Evolutionary conservation across 92 coral and sea anemone species (phyloP), one percentile per base, ranked within the genome.

Genomic region (Phymanthus crucifer): DNA sequence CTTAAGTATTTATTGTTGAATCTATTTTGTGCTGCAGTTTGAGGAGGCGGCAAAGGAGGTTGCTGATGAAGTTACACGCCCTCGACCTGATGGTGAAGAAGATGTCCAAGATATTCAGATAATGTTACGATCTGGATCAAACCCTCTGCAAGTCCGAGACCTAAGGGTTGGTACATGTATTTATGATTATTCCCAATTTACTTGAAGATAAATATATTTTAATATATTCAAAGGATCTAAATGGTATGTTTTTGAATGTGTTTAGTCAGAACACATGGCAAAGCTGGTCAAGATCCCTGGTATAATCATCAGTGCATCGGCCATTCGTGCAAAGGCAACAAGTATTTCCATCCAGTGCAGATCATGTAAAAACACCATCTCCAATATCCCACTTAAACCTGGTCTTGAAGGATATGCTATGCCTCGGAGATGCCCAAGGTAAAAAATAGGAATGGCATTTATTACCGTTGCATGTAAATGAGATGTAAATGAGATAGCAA

Each of bases 341-440:
- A 95, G 87, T 75, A 95, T 95, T 21, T 90, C 98, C n/a, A 91
- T 95, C 68, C 97, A 95, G 76, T 95, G 98, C 66, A 93, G 98
- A 24, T 85, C 97, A 1, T 95, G 98, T 66, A 86, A 97, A 33
- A 95, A 95, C 78, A 95, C 97, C 19, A 90, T 95, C 80, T 91
- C 97, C 31, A 93, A 95, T 68, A 95, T 95, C 29, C 92, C 92
- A 21, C 91, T 95, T n/a, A 95, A 90, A 65, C 98, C 98, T 7
- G 98, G 98, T 1, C 78, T 95, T 75, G 98, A 95, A 72, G 98
- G 98, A 70, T 95, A 95, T 85, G 97, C 98, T 4, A 95, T 95
- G 98, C 98, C 98, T 12, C 89, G 98, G 16, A 93, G 94, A 83
- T 95, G 98, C 71, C 98, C 98, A 77, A 86, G 95, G 98, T 95